Evolutionary conservation across 2,888 invertebrate species (phyloP).

Genomic region (Alcis repandata): DNA sequence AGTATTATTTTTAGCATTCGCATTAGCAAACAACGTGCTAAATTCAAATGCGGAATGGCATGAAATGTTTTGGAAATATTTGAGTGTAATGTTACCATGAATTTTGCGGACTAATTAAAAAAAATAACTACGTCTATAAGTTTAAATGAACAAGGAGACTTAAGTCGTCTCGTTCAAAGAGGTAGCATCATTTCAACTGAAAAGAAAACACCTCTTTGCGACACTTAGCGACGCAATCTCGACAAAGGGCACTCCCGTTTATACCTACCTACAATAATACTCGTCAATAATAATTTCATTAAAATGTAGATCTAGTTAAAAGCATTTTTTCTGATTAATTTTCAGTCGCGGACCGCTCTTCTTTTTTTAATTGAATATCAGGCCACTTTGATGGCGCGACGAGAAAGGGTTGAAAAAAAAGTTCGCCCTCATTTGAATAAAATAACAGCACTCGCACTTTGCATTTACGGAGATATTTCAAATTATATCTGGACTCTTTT

Average conservation of each 20-base stretch:
- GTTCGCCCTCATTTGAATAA: slow-evolving; percentile 86
- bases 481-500: slow-evolving; percentile 86
- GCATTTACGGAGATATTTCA: slow-evolving; percentile 87
- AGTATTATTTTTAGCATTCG: slow-evolving; percentile 63
- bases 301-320: slow-evolving; percentile 87
- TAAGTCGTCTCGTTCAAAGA: background rate
- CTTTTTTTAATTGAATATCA: slow-evolving; percentile 87
- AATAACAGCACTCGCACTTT: slow-evolving; percentile 87
- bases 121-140: no score
- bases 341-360: slow-evolving; percentile 83
- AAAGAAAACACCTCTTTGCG: slow-evolving; percentile 40
- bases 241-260: slow-evolving; percentile 74
- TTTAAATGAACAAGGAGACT: background rate
- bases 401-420: slow-evolving; percentile 85
- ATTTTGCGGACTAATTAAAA: no score
- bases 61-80: background rate
- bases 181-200: slow-evolving; percentile 23
- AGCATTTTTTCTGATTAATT: slow-evolving; percentile 87
- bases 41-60: slow-evolving; percentile 14
- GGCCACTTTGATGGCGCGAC: slow-evolving; percentile 86
- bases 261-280: slow-evolving; percentile 71
- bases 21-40: slow-evolving; percentile 41
- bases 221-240: slow-evolving; percentile 72
- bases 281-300: slow-evolving; percentile 87
- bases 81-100: background rate